phyloP scores from a whole-genome alignment of 2,113 vertebrate species.

The Aleadryas rufinucha region DNA sequence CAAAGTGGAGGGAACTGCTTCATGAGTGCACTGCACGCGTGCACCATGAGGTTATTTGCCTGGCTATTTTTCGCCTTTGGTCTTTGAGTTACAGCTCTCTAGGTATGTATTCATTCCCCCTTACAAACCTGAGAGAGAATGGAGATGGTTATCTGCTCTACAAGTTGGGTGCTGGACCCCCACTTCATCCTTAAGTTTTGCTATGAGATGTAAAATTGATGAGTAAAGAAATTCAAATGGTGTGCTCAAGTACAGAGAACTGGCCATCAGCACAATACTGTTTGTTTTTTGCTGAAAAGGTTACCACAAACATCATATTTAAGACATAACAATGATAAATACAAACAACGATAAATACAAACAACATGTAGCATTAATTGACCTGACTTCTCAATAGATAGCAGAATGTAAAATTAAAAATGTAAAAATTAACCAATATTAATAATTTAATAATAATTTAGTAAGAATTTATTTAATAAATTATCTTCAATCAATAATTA shows the following conservation, averaged over 20 bases:
- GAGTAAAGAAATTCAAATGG: background rate
- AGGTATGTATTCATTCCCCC: background rate
- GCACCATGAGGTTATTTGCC: background rate
- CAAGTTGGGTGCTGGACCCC: background rate
- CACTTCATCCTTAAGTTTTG: background rate
- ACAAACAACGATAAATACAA: background rate
- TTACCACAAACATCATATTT: background rate
- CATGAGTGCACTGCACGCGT: rapidly evolving
- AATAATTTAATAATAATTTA: too few relatives aligned
- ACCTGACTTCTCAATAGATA: background rate
- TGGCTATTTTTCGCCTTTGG: background rate
- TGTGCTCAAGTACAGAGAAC: background rate
- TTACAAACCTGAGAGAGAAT: background rate
- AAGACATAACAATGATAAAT: background rate
- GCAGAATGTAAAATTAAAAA: background rate
- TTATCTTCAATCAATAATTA: background rate
- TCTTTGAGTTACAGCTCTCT: background rate
- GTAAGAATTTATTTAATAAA: background rate
- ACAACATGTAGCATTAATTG: background rate
- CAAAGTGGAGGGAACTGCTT: background rate
- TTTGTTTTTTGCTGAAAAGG: background rate
- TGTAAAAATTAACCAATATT: background rate
- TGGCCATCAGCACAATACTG: rapidly evolving
- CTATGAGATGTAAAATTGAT: background rate
- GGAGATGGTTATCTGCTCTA: background rate